Base-by-base conservation (phyloP, 2,797 vertebrate species). In the Lagorchestes hirsutus region DNA sequence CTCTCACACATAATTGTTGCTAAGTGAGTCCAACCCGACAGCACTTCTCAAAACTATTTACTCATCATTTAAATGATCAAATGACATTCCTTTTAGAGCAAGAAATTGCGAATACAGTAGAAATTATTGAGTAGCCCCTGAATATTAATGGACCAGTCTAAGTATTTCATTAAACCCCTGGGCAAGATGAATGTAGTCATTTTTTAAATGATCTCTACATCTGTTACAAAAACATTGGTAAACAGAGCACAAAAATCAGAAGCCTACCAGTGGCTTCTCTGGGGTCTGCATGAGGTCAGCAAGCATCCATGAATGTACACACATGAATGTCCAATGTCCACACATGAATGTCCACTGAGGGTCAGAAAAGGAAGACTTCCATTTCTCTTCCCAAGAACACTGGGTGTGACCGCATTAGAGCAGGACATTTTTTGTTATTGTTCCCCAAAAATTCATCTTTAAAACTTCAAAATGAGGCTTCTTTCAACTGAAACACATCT, bases 1-100 rank as follows among this genome's bases (percentile, higher is more conserved):
- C 98, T 98, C 98, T 98, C 98, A 98, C 99, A 98, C 98, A 98
- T 99, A 99, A 99, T 99, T 99, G 99, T 99, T 99, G 98, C 98
- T 98, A 98, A 99, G 98, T 99, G 99, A 98, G 97, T 96, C 97
- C 98, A 98, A 98, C 97, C 97, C 96, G 97, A 98, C 95, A 97
- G 97, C 27, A 27, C 40, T 98, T 98, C 98, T 97, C 92, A 94
- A 93, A 28, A 93, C 98, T 97, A 97, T 97, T 94, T 93, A 96
- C 96, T 97, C 96, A 94, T 96, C 95, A 93, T 82, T 93, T 96
- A 97, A 95, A 96, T 95, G 92, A 92, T 93, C 96, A 97, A 97
- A 98, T 96, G 97, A 96, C 59, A 97, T 93, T 98, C 97, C 96
- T 95, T 58, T 93, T 97, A 98, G 97, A 98, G 95, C 91, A 96